Evolutionary conservation across 2,113 vertebrate species (phyloP).

Genomic region (Ciconia stormi): DNA sequence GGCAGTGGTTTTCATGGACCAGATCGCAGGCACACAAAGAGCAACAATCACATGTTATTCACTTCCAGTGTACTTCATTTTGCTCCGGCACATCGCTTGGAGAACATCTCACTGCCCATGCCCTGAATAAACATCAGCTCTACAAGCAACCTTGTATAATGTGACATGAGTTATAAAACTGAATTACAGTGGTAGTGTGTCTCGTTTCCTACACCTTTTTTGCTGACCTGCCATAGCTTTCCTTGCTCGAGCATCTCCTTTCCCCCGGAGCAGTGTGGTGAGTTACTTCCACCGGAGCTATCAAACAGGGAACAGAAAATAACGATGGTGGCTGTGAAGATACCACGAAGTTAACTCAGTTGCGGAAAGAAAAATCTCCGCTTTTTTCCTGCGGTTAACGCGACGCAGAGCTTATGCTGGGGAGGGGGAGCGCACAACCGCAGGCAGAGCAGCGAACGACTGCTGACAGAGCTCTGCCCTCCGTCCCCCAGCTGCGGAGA

Average conservation of each 20-base stretch:
- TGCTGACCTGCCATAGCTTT: too few species aligned
- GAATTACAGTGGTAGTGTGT: fast-evolving
- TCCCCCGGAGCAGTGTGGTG: fast-evolving
- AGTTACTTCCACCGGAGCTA: not conserved
- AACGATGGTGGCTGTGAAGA: fast-evolving
- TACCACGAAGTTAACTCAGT: fast-evolving
- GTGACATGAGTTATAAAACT: fast-evolving
- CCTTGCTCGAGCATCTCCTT: not conserved
- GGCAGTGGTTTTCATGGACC: not conserved
- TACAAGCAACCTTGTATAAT: not conserved
- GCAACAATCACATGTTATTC: not conserved
- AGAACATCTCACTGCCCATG: not conserved
- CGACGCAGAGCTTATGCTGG: fast-evolving
- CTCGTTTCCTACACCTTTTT: not conserved
- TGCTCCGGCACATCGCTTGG: fast-evolving
- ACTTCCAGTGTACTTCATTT: fast-evolving
- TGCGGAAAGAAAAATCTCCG: not conserved
- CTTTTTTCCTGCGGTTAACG: not conserved
- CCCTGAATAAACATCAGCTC: not conserved
- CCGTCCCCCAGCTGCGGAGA: fast-evolving
- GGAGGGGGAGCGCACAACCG: too few species aligned
- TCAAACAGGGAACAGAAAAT: not conserved
- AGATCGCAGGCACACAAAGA: not conserved
- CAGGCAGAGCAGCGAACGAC: not conserved
- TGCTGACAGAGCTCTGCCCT: not conserved